Evolutionary conservation across 2,113 vertebrate genomes (phyloP).

Genomic region (Thalassarche chlororhynchos): DNA sequence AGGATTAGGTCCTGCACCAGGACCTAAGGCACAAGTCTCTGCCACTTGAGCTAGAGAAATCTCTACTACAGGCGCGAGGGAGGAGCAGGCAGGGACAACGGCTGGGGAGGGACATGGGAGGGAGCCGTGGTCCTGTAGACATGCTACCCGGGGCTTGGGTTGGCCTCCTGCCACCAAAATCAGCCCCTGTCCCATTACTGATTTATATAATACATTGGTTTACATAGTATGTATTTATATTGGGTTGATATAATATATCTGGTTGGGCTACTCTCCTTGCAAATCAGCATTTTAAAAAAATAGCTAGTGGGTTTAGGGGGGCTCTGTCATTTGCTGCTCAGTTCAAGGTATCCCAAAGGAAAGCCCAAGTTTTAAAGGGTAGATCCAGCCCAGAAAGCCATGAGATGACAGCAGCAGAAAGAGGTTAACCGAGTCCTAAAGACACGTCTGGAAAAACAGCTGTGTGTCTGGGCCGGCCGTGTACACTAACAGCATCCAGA

Average conservation of each 20-base stretch:
- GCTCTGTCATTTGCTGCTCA: neutral
- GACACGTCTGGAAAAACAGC: neutral
- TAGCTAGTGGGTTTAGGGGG: neutral
- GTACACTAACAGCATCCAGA: neutral
- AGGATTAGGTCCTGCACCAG: neutral
- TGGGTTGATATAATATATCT: neutral
- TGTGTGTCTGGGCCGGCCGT: neutral
- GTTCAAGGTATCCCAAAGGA: neutral
- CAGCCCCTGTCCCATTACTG: neutral
- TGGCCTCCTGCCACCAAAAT: neutral
- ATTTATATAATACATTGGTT: neutral
- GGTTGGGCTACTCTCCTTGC: neutral
- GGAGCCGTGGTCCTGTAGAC: neutral
- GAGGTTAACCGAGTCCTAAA: neutral
- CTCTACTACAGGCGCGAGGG: neutral
- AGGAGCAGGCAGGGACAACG: neutral
- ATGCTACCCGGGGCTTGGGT: rapidly evolving
- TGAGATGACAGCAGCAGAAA: neutral
- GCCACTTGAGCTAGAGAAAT: constrained; percentile 20
- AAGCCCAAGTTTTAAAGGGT: neutral
- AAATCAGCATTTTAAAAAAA: neutral
- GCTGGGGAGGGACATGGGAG: neutral
- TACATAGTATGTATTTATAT: neutral
- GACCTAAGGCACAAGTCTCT: constrained; percentile 49
- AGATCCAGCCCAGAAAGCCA: neutral